A percentile compares a stretch with the other conserved stretches of the same genome.
Evolutionary conservation across 2,797 vertebrate species (phyloP).

Genomic region (Tolypeutes matacus): DNA sequence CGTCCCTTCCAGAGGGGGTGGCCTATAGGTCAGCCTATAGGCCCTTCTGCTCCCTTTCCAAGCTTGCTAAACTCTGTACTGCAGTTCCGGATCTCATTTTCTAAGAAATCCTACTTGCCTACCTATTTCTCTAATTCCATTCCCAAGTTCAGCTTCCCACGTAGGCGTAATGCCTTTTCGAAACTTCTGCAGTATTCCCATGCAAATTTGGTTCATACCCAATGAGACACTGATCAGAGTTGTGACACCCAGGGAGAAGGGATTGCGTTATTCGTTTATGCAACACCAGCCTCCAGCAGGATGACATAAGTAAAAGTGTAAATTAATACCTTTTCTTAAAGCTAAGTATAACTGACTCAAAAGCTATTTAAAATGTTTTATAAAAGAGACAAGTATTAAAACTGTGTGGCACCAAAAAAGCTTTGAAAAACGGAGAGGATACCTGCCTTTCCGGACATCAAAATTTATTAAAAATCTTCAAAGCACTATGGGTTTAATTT

Average conservation of each 20-base stretch:
- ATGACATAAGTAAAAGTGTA: background rate
- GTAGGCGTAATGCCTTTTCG: background rate
- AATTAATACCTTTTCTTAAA: background rate
- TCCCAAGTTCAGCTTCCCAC: background rate
- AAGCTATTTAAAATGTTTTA: background rate
- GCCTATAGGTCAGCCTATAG: background rate
- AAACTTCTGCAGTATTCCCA: background rate
- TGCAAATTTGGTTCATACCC: background rate
- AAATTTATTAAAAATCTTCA: background rate
- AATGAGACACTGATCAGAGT: background rate
- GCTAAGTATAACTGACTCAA: background rate
- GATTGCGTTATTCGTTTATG: background rate
- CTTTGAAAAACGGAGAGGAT: background rate
- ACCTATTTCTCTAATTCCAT: background rate
- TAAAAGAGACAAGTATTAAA: background rate
- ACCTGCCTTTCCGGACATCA: background rate
- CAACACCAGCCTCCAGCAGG: background rate
- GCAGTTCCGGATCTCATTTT: background rate
- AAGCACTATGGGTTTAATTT: background rate
- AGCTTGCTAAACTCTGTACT: background rate
- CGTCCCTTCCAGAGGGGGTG: rapidly evolving
- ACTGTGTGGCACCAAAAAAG: background rate
- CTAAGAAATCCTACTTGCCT: background rate
- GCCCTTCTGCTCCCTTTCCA: no score
- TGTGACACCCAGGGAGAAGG: background rate